Evolutionary conservation across 2,888 invertebrate species (phyloP), one percentile per base, ranked within the genome.

Genomic region (Drosophila dives): DNA sequence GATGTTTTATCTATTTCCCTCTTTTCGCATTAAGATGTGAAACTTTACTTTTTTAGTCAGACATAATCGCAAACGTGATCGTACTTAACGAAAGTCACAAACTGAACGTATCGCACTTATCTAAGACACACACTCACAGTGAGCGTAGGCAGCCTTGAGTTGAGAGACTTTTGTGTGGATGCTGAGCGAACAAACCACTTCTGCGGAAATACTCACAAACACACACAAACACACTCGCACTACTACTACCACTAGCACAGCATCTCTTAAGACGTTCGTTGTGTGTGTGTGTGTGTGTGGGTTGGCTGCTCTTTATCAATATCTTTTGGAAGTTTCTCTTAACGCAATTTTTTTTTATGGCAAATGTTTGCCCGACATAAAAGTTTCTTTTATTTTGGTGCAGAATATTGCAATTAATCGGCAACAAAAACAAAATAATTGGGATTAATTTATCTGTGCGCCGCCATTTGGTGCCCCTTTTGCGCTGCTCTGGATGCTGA

Each of bases 401-500:
- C 38, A 40, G 36, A 12, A 38, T 50, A 15, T 56, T 42, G 15
- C 32, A 42, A 56, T 56, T 56, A 42, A 32, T 42, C 20, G 48
- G 15, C 48, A 38, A 20, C 6, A 15, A 64, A 17, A 40, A 7
- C n/a, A n/a, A 45, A 33, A 45, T 58, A 51, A 50, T 55, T 36
- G 11, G 26, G 33, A 45, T 51, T 42, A 51, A 56, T 55, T 67
- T 38, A 61, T 56, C 34, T 71, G 40, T 23, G 36, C n/a, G 0
- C 17, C 42, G 10, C 33, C 15, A 23, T 45, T 59, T 45, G 34
- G 32, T 40, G 20, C 33, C 38, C 3, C 32, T 15, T 49, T 26
- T 23, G 3, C 26, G 15, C 34, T 50, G 8, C 29, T 45, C 29
- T 77, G 80, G 80, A 80, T 80, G 80, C 80, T 80, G 75, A 60